Evolutionary conservation across 2,797 vertebrate genomes (phyloP), one percentile per base, ranked within the genome.

Genomic region (Amblyopsis hoosieri): DNA sequence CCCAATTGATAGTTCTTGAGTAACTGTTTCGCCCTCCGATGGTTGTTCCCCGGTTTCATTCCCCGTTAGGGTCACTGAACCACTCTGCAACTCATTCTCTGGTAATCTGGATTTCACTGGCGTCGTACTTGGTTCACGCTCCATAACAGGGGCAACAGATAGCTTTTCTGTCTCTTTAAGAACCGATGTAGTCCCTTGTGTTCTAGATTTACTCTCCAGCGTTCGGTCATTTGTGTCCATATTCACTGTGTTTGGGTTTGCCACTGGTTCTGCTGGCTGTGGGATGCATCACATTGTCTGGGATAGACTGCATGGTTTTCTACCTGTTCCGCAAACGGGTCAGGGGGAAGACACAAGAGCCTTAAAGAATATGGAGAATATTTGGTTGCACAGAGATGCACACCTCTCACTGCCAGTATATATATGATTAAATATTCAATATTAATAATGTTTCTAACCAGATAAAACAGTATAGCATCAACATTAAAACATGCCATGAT

Each of bases 241-340:
- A 69, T 46, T 62, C 57, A 46, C 67, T n/a, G 75, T 71, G 51
- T 42, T 45, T 23, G 53, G 47, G 13, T 7, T 29, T 3, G 17
- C 23, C 46, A 9, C 50, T 5, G 15, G n/a, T 8, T 52, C n/a
- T 11, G 23, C 58, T 15, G 15, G 17, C 31, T 62, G 60, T 48
- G 79, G 48, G 1, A 48, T 59, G 3, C 11, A 64, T 67, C 66
- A 62, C 29, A 31, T 31, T 0, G 66, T 52, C 60, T 74, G 55
- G 57, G n/a, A 64, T 2, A 56, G 65, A 66, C 75, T 89, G 82
- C 89, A 91, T 90, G 70, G 70, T 72, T 81, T 15, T 12, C 29
- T 48, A 54, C 71, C 61, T 58, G 45, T 47, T 66, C 65, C 12
- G 67, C 64, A 51, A 69, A 42, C 63, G 29, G 37, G n/a, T 50